Evolutionary conservation across 2,797 vertebrate species (phyloP).

Genomic region (Molossus alvarezi): DNA sequence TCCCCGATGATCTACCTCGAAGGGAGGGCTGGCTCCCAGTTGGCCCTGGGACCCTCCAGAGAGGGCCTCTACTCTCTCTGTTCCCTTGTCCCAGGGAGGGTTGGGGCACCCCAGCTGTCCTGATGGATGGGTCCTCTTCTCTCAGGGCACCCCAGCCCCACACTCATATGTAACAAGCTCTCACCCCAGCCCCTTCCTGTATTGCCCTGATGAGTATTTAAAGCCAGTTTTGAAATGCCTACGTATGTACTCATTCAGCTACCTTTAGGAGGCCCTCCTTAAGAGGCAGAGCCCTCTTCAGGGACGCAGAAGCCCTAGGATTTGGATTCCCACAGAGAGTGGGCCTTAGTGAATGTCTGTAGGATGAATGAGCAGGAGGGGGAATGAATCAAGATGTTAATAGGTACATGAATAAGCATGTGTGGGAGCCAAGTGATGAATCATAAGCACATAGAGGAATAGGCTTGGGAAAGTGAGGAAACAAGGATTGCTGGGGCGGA

Average conservation of each 20-base stretch:
- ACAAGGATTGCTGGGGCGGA: not conserved
- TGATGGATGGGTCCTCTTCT: conserved; percentile 65
- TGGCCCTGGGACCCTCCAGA: conserved; percentile 67
- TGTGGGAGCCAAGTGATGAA: not conserved
- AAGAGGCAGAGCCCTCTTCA: not conserved
- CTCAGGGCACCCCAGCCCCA: conserved; percentile 77
- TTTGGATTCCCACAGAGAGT: not conserved
- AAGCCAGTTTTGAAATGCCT: conserved; percentile 77
- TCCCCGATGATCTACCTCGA: conserved; percentile 82
- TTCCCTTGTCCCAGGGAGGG: conserved; percentile 65
- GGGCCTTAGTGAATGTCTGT: not conserved
- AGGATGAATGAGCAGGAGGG: conserved; percentile 11
- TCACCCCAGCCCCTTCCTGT: conserved; percentile 61
- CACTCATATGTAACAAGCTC: conserved; percentile 65
- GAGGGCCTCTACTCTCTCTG: conserved; percentile 62
- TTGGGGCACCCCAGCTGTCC: conserved; percentile 73
- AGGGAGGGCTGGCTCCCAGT: conserved; percentile 83
- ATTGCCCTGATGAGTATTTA: conserved; percentile 78
- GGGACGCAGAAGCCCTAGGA: not conserved
- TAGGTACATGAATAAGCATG: not conserved
- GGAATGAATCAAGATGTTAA: not conserved
- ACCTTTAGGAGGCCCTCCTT: not conserved
- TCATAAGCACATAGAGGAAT: not conserved
- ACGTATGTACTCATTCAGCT: conserved; percentile 57
- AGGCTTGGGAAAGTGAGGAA: not conserved